Base-by-base conservation (phyloP, 2,797 vertebrate species). In the Enteromius trimaculatus region DNA sequence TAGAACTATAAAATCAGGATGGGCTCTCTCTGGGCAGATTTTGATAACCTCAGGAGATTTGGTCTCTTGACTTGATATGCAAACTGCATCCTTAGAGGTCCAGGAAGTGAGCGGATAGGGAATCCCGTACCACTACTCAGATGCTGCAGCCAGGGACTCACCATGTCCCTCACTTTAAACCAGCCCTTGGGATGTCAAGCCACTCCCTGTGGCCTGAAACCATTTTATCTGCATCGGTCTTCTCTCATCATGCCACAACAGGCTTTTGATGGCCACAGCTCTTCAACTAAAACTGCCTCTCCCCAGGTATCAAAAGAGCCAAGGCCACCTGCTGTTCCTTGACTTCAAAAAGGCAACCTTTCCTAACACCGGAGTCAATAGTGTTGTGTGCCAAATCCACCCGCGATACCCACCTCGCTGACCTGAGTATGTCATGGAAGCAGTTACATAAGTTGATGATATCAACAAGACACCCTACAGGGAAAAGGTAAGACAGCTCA, bases 271-370 rank as follows among this genome's bases (percentile, higher is more conserved):
- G 60, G 26, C 60, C 14, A 62, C 60, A 29, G 26, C 60, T 16
- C 60, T 62, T 62, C 26, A 62, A 11, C 49, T 80, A 13, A 34
- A 21, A 49, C 34, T 10, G 42, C 14, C 2, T 77, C 19, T 26
- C 66, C 65, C 58, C 66, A 80, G 49, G 79, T 26, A 60, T 70
- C 66, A 80, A 80, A 80, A 70, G 49, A 55, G 51, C 23, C 34
- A 58, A 34, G 34, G n/a, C 51, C 34, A 68, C 79, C 49, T 58
- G 23, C 9, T 44, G 66, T 70, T 58, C 16, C 8, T 13, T n/a
- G n/a, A 29, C 66, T 80, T 80, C 34, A 55, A 80, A 55, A 80
- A 26, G 26, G 49, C 51, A 55, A 70, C 65, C 79, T 55, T 66
- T 79, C 26, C 23, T 19, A 16, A 66, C 62, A 37, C 44, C 7